Conservation (phyloP, 30 jellyfish, hydroid and myxozoan species). For the Aurelia aurita region DNA sequence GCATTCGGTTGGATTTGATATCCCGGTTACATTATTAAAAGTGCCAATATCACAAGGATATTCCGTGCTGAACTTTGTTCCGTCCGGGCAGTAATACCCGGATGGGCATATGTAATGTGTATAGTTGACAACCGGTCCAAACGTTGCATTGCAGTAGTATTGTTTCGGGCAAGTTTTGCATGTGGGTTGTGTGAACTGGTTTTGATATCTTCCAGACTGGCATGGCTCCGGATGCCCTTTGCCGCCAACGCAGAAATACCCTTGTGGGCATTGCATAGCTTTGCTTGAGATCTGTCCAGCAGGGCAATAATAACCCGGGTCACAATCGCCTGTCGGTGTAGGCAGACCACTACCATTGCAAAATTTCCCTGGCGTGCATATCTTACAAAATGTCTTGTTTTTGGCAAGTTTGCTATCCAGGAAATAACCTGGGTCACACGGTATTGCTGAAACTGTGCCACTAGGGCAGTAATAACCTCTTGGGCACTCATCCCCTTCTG, state of each 20-base stretch:
- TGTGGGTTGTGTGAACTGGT: conserved; percentile 60
- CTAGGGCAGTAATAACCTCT: conserved; percentile 90
- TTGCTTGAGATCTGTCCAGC: conserved; percentile 81
- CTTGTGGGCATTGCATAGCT: conserved; percentile 81
- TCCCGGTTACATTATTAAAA: conserved; percentile 88
- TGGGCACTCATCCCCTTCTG: conserved; percentile 83
- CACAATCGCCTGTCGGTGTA: conserved; percentile 90
- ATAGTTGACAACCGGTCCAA: conserved; percentile 89
- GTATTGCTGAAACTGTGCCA: conserved; percentile 78
- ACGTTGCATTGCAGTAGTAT: conserved; percentile 91
- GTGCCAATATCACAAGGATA: conserved; percentile 93
- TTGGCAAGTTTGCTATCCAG: conserved; percentile 79
- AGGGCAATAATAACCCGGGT: conserved; percentile 97
- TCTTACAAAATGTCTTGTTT: conserved; percentile 65
- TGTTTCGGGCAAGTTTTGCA: conserved; percentile 92
- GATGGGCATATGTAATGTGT: conserved; percentile 83
- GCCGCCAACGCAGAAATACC: conserved; percentile 94
- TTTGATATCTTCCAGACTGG: conserved; percentile 92
- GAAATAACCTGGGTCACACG: conserved; percentile 89
- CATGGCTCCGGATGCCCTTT: conserved; percentile 90
- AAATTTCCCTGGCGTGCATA: conserved; percentile 91
- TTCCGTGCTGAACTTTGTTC: conserved; percentile 78
- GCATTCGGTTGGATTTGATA: conserved; percentile 82
- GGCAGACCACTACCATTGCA: conserved; percentile 93
- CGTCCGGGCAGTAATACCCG: conserved; percentile 94